Evolutionary conservation across 2,888 invertebrate species (phyloP).

Genomic region (Dendrolimus houi): DNA sequence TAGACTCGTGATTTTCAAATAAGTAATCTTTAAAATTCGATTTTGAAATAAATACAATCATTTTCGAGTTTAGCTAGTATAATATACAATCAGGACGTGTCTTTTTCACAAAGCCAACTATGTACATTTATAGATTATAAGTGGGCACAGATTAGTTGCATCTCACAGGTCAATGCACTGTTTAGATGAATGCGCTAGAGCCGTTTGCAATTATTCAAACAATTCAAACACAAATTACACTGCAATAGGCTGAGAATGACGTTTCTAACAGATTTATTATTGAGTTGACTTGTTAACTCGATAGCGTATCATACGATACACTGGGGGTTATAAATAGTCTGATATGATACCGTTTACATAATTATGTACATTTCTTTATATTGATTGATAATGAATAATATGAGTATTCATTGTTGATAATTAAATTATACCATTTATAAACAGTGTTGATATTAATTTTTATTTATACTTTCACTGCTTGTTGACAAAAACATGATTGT

Average conservation of each 20-base stretch:
- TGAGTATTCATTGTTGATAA: too few relatives aligned
- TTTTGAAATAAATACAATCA: too few relatives aligned
- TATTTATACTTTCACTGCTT: too few relatives aligned
- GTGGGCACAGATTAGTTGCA: slow-evolving; percentile 14
- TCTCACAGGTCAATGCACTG: slow-evolving; percentile 20
- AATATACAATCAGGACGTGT: too few relatives aligned
- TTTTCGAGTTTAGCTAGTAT: too few relatives aligned
- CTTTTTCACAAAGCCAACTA: too few relatives aligned
- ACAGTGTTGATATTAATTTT: too few relatives aligned
- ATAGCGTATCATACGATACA: slow-evolving; percentile 30
- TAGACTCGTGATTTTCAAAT: too few relatives aligned
- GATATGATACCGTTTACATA: not conserved
- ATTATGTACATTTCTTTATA: not conserved
- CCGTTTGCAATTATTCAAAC: slow-evolving; percentile 33
- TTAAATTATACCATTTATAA: too few relatives aligned
- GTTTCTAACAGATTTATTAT: slow-evolving; percentile 54
- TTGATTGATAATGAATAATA: not conserved
- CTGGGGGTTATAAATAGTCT: not conserved
- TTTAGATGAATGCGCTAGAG: slow-evolving; percentile 22
- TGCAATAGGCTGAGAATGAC: slow-evolving; percentile 48
- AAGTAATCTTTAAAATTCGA: too few relatives aligned
- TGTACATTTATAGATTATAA: not conserved
- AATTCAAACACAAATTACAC: slow-evolving; percentile 25
- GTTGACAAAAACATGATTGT: too few relatives aligned
- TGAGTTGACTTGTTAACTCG: slow-evolving; percentile 53